Evolutionary conservation across 2,113 vertebrate species (phyloP), one percentile per base, ranked within the genome.

Genomic region (Ptyas mucosa): DNA sequence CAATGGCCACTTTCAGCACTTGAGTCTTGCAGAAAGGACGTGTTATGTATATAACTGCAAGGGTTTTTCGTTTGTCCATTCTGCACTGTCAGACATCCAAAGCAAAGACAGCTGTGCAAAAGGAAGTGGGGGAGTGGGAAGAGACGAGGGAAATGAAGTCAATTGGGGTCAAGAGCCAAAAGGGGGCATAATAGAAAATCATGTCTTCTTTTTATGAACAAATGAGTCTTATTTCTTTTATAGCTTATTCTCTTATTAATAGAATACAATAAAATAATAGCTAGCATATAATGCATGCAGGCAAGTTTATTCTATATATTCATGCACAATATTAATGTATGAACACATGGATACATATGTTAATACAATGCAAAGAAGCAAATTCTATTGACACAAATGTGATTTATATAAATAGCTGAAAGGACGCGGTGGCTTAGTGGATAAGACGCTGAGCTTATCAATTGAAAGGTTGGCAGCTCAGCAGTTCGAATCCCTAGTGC

Each of bases 1-100:
- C 12, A 52, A 85, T 95, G 94, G 92, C 90, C 89, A 61, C 91
- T 91, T 21, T 92, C 92, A 93, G 57, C 81, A 88, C 8, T 18
- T 88, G 55, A 46, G 26, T 23, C 91, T 93, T 93, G 91, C 89
- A 5, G 94, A 95, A 85, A 94, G n/a, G 14, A 90, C 3, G 8
- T 12, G 86, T 90, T 89, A 29, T 69, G 69, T 21, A 34, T 9
- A 57, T 86, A 58, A 87, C 87, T 89, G 54, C 89, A 93, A 75
- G 90, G 75, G 12, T 10, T 69, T 91, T 61, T 10, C 58, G 2
- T 90, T 89, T 9, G n/a, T 94, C 11, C 18, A n/a, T 93, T 85
- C 49, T 93, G n/a, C 87, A 81, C 8, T 43, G 69, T 91, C 92
- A 49, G 34, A 93, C 24, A 90, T 57, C 61, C 14, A 8, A 57